Conservation (phyloP, 2,797 vertebrate species). For the Cuniculus paca region DNA sequence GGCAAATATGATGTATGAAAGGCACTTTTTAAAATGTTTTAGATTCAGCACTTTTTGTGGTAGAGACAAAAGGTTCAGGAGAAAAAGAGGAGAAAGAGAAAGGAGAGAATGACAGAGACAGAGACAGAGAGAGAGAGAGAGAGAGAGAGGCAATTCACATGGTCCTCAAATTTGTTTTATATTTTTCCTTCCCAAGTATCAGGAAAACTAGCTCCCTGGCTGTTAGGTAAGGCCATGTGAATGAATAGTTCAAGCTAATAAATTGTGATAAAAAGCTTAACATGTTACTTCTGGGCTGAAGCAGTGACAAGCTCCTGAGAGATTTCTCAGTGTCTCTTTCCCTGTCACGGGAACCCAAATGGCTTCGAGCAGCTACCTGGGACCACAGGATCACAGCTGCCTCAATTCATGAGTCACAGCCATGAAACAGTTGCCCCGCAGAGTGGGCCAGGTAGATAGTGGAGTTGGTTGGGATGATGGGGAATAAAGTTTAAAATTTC, state of each 20-base stretch:
- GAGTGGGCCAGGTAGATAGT: not conserved
- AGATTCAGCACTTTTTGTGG: not conserved
- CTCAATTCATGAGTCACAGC: not conserved
- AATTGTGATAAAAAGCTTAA: not conserved
- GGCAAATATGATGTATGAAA: not conserved
- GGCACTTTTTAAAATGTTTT: not conserved
- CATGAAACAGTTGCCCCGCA: not conserved
- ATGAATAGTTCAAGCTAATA: not conserved
- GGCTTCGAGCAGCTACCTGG: not conserved
- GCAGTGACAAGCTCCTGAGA: not conserved
- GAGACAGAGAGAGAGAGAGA: not conserved
- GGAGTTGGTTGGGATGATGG: not conserved
- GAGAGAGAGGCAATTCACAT: not conserved
- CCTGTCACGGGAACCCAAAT: not conserved
- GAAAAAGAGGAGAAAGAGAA: not conserved
- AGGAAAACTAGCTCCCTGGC: not conserved
- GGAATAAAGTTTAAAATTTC: not conserved
- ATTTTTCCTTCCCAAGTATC: not conserved
- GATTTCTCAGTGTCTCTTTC: not conserved
- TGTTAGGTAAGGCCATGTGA: not conserved
- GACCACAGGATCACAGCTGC: not conserved
- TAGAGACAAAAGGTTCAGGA: conserved; percentile 9
- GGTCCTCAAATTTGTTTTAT: not conserved
- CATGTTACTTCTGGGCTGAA: not conserved
- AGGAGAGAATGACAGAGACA: not conserved